Percentiles rank a stretch among this genome's conserved stretches.
These are phyloP conservation scores for Pseudanteris insignis DNA, from an alignment of 2,888 invertebrate genomes.

Conservation along the genomic window DNA sequence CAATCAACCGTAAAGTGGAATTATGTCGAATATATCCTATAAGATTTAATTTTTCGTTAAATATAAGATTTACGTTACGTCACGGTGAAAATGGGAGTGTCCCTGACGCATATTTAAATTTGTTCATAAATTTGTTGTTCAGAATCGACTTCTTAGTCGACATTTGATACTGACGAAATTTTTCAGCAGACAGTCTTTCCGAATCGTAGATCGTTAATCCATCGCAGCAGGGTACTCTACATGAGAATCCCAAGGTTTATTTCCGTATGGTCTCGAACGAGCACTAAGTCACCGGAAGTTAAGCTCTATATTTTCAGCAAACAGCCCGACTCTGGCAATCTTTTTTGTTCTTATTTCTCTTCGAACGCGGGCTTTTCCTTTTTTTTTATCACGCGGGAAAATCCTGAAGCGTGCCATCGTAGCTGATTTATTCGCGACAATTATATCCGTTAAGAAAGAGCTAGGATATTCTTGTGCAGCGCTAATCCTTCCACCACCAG, in stretches of 20 bases:
- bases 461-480: background rate
- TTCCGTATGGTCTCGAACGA: constrained; percentile 43
- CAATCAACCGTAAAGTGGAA: too few species aligned
- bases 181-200: constrained; percentile 23
- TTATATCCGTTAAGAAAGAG: constrained; percentile 2
- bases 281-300: constrained; percentile 52
- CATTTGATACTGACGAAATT: constrained; percentile 20
- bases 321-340: constrained; percentile 25
- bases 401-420: too few species aligned
- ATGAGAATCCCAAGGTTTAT: constrained; percentile 49
- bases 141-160: background rate
- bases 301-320: constrained; percentile 49
- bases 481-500: constrained; percentile 11
- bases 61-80: too few species aligned
- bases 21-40: too few species aligned
- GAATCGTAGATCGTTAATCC: constrained; percentile 56
- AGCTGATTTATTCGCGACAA: constrained; percentile 16
- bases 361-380: too few species aligned
- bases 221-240: constrained; percentile 51
- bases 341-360: too few species aligned
- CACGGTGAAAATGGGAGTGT: too few species aligned
- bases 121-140: background rate
- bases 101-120: background rate
- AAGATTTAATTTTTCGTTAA: too few species aligned
- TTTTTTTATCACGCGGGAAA: too few species aligned